These are phyloP conservation scores for Channa striata DNA, from an alignment of 2,797 vertebrate species.

Conservation along the genomic window DNA sequence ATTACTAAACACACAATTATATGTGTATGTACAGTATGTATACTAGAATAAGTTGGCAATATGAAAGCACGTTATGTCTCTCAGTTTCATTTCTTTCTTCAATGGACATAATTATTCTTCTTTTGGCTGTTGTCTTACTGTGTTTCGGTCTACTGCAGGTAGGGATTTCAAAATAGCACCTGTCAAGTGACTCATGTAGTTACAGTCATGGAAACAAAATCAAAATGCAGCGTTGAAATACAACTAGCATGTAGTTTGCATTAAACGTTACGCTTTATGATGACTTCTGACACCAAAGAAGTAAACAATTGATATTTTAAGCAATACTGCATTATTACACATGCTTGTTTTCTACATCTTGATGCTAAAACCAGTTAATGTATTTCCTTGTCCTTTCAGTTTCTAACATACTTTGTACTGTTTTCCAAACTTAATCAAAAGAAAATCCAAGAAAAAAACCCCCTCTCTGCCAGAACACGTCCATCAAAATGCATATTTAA, in stretches of 20 bases:
- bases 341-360: not conserved
- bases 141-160: not conserved
- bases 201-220: constrained; percentile 41
- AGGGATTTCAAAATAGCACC: constrained; percentile 6
- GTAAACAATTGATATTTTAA: not conserved
- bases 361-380: not conserved
- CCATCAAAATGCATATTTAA: constrained; percentile 3
- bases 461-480: not conserved
- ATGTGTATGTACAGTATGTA: too few relatives aligned
- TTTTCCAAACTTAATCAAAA: not conserved
- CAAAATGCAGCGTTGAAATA: constrained; percentile 1
- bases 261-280: not conserved
- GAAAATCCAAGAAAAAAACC: not conserved
- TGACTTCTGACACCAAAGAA: not conserved
- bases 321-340: not conserved
- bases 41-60: not conserved
- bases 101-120: too few relatives aligned
- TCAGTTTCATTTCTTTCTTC: too few relatives aligned
- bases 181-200: constrained; percentile 34
- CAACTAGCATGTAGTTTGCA: constrained; percentile 4
- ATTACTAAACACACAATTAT: not conserved
- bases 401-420: not conserved
- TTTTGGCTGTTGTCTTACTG: constrained; percentile 1
- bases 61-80: not conserved
- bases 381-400: not conserved